Base-by-base conservation (phyloP, 2,888 invertebrate species). In the Sarcophaga caerulescens region DNA sequence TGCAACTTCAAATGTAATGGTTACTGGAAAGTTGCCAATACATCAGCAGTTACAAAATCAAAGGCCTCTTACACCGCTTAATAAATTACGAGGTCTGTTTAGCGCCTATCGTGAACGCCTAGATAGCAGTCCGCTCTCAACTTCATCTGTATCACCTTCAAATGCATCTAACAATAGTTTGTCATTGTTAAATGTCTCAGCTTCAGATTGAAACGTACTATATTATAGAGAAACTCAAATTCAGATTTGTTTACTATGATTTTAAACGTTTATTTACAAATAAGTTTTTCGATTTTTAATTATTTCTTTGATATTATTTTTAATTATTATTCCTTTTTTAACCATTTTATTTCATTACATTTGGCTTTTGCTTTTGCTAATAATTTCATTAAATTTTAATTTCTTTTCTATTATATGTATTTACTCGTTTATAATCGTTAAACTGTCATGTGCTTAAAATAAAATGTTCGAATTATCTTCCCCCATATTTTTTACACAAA, bases 61-160 rank as follows among this genome's bases (percentile, higher is more conserved):
- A 74, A 73, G 45, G 63, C 84, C 82, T n/a, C 25, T 80, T 60
- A 90, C 90, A 45, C 91, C 91, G 10, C 63, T 88, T 4, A 89
- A 89, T 81, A 91, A 90, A 81, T 19, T 89, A 81, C 89, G 88
- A 17, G 91, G 90, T 6, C 81, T 90, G 3, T 91, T 91, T 47
- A 89, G 88, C 70, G 88, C 89, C 63, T 91, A 90, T 52, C 90
- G 91, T 44, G 89, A 90, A 70, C 6, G 66, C 5, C 23, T 81
- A 3, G 73, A 88, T 17, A 86, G n/a, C 66, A 87, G 85, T 75
- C 86, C 87, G 14, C 74, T 87, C 63, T 68, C 75, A 14, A 23
- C 57, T 11, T 65, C 82, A 57, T 69, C 87, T 52, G 45, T 85
- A 62, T 76, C 88, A 68, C 23, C 83, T 12, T 47, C 81, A 52